Evolutionary conservation across 2,888 invertebrate genomes (phyloP), one percentile per base, ranked within the genome.

Genomic region (Abrostola triplasia): DNA sequence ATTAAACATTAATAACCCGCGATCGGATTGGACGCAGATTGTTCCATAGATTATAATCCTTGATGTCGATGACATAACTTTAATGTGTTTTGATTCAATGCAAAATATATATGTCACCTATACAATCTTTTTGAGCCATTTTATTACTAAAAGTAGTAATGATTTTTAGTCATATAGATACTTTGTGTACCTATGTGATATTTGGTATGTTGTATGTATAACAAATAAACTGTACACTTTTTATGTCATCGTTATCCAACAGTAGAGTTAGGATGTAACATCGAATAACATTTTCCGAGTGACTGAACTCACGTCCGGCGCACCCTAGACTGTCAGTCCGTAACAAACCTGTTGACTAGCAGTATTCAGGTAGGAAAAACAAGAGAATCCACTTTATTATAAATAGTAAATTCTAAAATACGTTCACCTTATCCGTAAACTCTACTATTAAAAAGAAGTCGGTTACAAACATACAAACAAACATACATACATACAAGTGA

Each of bases 1-100:
- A 70, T 73, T 74, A 64, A 70, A 73, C 41, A 56, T 47, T 54
- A 50, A 74, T 70, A 60, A 59, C 35, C 40, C 49, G 12, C 48
- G 55, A 60, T 67, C 53, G 35, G 52, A 59, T 61, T 64, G 36
- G 52, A 56, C 12, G 58, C 57, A 48, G 57, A 73, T 73, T 70
- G 56, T 51, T 44, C 40, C 36, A 10, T 24, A 0, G 58, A 36
- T 59, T 52, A 52, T 51, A 47, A 53, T 47, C 44, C 53, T 42
- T 37, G 63, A 13, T 50, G 49, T 42, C 47, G 63, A 63, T 51
- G 53, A 42, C 42, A 67, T 2, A 24, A 24, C 4, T 24, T 24
- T 24, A 24, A 4, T 24, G 1, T 24, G 24, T 24, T 24, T 24
- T 24, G 24, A 24, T 24, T 13, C 13, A 13, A 1, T 42, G 42